A percentile compares a stretch with the other conserved stretches of the same genome.
phyloP scores from a whole-genome alignment of 35 echinoderm and acorn worm species.

The Stichopus chloronotus region DNA sequence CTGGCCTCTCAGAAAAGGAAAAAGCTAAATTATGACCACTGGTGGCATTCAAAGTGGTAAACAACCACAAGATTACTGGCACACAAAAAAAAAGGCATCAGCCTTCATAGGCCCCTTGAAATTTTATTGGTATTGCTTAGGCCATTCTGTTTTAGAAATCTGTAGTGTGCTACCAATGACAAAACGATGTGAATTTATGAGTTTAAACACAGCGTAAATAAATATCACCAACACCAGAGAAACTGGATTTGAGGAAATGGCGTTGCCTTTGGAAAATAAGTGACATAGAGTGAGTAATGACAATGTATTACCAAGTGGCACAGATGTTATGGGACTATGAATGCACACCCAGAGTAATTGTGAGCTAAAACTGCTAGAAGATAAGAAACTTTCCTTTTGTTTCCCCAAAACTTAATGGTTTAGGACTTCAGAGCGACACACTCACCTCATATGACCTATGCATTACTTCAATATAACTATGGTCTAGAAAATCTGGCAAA shows the following conservation, averaged over 20 bases:
- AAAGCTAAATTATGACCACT: conserved; percentile 2
- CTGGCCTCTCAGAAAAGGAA: background rate
- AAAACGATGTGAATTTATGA: background rate
- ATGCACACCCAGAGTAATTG: too few species aligned
- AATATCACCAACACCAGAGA: background rate
- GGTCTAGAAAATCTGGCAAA: too few species aligned
- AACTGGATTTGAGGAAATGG: background rate
- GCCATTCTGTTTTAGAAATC: background rate
- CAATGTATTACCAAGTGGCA: too few species aligned
- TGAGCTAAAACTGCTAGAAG: too few species aligned
- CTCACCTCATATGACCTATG: too few species aligned
- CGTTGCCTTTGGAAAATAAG: too few species aligned
- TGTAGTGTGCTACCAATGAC: background rate
- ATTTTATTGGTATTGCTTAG: conserved; percentile 1
- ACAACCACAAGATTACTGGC: conserved; percentile 27
- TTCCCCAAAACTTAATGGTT: too few species aligned
- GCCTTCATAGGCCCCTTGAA: background rate
- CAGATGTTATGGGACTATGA: too few species aligned
- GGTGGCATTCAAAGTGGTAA: conserved; percentile 32
- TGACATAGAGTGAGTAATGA: too few species aligned
- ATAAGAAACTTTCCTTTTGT: too few species aligned
- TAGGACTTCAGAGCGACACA: too few species aligned
- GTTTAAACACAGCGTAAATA: background rate
- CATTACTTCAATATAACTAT: too few species aligned
- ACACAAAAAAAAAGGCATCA: conserved; percentile 1